Percentiles rank a stretch among this genome's conserved stretches.
phyloP scores from a whole-genome alignment of 2,113 vertebrate genomes.

The Poeciliopsis retropinna region DNA sequence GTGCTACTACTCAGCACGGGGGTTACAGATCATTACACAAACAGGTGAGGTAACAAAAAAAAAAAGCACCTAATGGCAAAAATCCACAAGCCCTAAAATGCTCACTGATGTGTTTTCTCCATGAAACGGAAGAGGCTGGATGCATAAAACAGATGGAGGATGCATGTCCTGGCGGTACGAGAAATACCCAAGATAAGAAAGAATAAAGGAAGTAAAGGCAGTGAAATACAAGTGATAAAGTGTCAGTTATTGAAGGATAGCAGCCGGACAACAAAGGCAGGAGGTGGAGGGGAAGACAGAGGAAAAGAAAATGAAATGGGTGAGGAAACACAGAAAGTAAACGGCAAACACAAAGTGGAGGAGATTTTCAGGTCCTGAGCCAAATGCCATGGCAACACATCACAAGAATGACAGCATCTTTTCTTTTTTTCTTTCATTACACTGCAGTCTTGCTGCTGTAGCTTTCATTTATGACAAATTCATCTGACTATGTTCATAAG shows the following conservation, averaged over 20 bases:
- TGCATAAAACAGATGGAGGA: constrained; percentile 58
- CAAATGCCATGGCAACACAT: constrained; percentile 45
- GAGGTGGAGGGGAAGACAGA: background rate
- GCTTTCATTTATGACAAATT: constrained; percentile 12
- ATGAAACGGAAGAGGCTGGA: constrained; percentile 26
- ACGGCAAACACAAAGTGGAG: constrained; percentile 21
- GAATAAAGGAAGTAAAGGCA: background rate
- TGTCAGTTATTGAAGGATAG: constrained; percentile 7
- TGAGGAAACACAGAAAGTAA: background rate
- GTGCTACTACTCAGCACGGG: constrained; percentile 10
- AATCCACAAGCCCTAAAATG: constrained; percentile 50
- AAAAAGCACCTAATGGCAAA: constrained; percentile 45
- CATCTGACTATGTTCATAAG: background rate
- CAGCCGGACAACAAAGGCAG: constrained; percentile 4
- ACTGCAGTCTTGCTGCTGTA: background rate
- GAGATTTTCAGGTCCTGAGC: constrained; percentile 14
- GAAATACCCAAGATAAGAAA: constrained; percentile 28
- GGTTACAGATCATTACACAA: constrained; percentile 39
- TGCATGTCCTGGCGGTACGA: constrained; percentile 43
- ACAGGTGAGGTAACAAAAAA: constrained; percentile 21
- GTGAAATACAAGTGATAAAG: background rate
- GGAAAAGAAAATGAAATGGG: constrained; percentile 2
- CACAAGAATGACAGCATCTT: constrained; percentile 3
- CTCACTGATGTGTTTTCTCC: constrained; percentile 39
- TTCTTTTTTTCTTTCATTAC: constrained; percentile 10